phyloP scores from a whole-genome alignment of 2,888 invertebrate species.

The Dexiosoma caninum region DNA sequence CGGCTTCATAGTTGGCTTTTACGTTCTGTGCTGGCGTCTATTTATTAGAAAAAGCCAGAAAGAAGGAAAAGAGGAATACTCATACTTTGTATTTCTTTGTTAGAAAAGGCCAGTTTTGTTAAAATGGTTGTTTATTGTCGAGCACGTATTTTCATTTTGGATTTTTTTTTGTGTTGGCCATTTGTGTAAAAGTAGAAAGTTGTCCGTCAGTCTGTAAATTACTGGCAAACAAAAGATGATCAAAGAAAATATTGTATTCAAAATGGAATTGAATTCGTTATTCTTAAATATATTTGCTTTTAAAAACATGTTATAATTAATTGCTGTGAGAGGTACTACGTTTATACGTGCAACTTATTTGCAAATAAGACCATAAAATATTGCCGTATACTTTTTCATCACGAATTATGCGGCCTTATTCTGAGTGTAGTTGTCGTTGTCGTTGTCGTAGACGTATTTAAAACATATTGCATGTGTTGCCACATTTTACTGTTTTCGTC shows the following conservation, averaged over 20 bases:
- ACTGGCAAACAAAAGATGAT: background rate
- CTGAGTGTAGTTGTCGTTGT: no score
- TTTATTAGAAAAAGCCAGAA: constrained; percentile 40
- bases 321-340: background rate
- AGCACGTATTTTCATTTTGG: no score
- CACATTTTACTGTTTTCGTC: no score
- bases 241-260: background rate
- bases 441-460: no score
- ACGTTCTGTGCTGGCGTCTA: constrained; percentile 51
- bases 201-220: background rate
- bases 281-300: background rate
- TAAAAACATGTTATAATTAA: background rate
- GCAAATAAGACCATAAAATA: no score
- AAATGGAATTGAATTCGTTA: constrained; percentile 5
- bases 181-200: constrained; percentile 4
- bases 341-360: no score
- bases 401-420: no score
- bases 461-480: no score
- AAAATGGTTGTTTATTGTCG: constrained; percentile 2
- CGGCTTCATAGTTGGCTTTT: constrained; percentile 68
- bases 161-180: constrained; percentile 3
- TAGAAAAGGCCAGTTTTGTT: constrained; percentile 39
- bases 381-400: no score
- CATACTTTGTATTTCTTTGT: constrained; percentile 34
- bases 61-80: background rate